Evolutionary conservation across 2,797 vertebrate species (phyloP).

Genomic region (Aeoliscus strigatus): DNA sequence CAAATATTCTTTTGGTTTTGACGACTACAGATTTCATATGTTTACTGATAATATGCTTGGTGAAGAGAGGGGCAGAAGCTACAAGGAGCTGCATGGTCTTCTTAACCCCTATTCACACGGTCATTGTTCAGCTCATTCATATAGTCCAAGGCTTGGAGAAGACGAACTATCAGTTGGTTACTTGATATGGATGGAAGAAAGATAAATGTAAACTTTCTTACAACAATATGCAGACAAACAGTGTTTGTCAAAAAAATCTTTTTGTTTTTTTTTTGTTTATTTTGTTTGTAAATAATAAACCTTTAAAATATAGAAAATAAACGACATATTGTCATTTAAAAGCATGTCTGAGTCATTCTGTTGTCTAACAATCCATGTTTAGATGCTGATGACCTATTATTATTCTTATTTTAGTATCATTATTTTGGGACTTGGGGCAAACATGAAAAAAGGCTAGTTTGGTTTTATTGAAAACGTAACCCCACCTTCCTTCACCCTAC

Average conservation of each 20-base stretch:
- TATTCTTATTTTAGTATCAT: too few species aligned
- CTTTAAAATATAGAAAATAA: constrained; percentile 86
- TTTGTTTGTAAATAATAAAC: constrained; percentile 86
- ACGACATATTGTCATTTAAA: constrained; percentile 81
- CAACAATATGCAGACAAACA: constrained; percentile 85
- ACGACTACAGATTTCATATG: constrained; percentile 66
- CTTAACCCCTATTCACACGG: constrained; percentile 51
- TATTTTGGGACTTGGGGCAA: too few species aligned
- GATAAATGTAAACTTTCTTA: constrained; percentile 82
- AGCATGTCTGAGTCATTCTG: constrained; percentile 52
- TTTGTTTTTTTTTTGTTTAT: constrained; percentile 73
- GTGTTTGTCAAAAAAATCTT: constrained; percentile 84
- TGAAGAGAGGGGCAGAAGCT: constrained; percentile 41
- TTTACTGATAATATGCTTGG: constrained; percentile 65
- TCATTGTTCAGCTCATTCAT: constrained; percentile 73
- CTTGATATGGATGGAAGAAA: constrained; percentile 74
- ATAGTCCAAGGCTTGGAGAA: constrained; percentile 69
- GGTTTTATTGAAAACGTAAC: too few species aligned
- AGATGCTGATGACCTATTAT: too few species aligned
- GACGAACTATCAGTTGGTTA: constrained; percentile 65
- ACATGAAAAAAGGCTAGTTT: too few species aligned
- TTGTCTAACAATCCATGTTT: too few species aligned
- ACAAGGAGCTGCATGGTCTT: constrained; percentile 46
- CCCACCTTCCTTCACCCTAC: too few species aligned
- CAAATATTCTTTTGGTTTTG: constrained; percentile 59